These are phyloP conservation scores for Amiota minor DNA, from an alignment of 2,888 invertebrate genomes.

Conservation along the genomic window DNA sequence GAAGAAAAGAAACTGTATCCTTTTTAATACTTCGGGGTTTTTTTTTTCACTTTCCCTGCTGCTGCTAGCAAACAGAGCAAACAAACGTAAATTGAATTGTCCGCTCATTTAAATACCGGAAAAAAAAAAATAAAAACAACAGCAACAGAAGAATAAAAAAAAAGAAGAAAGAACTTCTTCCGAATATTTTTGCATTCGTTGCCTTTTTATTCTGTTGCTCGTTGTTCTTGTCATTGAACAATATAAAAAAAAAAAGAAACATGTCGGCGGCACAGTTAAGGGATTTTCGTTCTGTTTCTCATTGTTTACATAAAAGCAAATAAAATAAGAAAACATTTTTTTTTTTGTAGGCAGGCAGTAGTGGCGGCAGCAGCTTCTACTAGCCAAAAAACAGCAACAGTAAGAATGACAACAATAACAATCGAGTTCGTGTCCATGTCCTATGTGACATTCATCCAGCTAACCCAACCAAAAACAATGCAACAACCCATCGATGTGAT, in stretches of 20 bases:
- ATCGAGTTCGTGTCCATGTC: no score
- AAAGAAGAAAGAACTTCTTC: conserved; percentile 52
- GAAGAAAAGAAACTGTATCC: background rate
- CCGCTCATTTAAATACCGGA: conserved; percentile 26
- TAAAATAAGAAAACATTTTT: background rate
- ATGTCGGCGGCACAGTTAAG: background rate
- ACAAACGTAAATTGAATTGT: conserved; percentile 27
- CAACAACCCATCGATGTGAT: no score
- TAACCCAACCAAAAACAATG: no score
- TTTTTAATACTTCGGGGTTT: background rate
- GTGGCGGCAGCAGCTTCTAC: no score
- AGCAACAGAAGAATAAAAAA: conserved; percentile 49
- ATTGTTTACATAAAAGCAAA: conserved; percentile 29
- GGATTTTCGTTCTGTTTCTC: conserved; percentile 23
- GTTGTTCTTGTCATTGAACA: conserved; percentile 54
- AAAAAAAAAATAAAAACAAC: conserved; percentile 19
- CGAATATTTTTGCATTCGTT: conserved; percentile 31
- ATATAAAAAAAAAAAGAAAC: background rate
- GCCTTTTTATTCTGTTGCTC: conserved; percentile 64
- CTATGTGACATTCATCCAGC: no score
- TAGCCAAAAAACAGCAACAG: no score
- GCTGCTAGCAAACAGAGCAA: conserved; percentile 27
- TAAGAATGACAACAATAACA: no score
- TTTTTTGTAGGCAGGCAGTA: no score
- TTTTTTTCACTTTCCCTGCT: conserved; percentile 36